These are phyloP conservation scores for Temnothorax ravouxi DNA, from an alignment of 2,888 invertebrate species.

Conservation along the genomic window DNA sequence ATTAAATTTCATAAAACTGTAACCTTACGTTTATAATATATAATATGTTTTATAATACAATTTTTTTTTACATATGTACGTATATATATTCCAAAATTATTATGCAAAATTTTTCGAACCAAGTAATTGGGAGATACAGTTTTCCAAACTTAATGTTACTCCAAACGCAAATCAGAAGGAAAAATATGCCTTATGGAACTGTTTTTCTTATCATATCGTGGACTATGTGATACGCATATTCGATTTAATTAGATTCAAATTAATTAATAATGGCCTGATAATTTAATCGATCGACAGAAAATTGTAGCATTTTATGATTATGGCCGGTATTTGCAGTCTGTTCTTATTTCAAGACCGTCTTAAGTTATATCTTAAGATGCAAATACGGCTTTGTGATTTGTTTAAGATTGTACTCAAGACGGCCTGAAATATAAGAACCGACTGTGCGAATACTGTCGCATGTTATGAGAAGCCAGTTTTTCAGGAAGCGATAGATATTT, in stretches of 20 bases:
- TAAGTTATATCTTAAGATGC: no score
- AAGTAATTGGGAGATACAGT: neutral
- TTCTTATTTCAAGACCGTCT: no score
- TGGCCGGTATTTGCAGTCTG: no score
- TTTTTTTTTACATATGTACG: neutral
- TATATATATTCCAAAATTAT: conserved; percentile 2
- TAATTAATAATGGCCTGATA: no score
- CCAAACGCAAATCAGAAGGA: neutral
- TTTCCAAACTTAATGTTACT: neutral
- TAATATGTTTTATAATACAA: neutral
- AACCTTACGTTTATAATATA: neutral
- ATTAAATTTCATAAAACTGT: neutral
- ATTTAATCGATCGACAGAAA: neutral
- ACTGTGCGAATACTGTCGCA: no score
- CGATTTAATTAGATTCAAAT: no score
- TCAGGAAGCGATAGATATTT: neutral
- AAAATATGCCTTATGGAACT: neutral
- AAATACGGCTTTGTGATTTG: no score
- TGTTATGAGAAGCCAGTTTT: neutral
- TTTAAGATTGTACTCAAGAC: no score
- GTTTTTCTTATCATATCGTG: neutral
- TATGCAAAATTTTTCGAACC: neutral
- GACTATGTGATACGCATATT: no score
- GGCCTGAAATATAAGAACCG: no score
- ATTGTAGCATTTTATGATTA: neutral